A percentile compares a stretch with the other conserved stretches of the same genome.
These are phyloP conservation scores for Smutsia temminckii DNA, from an alignment of 2,797 vertebrate species.

Conservation along the genomic window DNA sequence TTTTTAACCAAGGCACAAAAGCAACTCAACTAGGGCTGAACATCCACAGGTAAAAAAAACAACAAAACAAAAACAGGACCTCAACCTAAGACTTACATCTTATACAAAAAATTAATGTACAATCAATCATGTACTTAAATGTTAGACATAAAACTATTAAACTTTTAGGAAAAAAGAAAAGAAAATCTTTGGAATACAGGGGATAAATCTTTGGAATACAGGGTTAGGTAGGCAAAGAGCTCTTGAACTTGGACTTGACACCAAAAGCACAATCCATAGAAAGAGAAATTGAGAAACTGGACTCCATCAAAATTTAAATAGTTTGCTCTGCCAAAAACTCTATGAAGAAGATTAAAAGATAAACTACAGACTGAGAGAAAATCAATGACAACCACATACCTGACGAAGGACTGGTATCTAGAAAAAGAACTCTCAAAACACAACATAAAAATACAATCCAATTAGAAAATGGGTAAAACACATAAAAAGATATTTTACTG, in stretches of 20 bases:
- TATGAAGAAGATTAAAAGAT: neutral
- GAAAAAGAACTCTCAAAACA: neutral
- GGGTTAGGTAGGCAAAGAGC: neutral
- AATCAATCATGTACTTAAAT: neutral
- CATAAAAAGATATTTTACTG: neutral
- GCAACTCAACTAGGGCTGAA: neutral
- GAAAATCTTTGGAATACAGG: neutral
- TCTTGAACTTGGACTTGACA: neutral
- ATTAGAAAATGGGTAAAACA: neutral
- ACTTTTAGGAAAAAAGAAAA: neutral
- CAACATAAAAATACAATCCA: neutral
- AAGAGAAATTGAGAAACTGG: neutral
- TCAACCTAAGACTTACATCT: neutral
- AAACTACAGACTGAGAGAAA: neutral
- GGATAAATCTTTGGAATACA: neutral
- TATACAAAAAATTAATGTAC: constrained; percentile 23
- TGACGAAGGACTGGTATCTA: neutral
- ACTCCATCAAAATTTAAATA: constrained; percentile 12
- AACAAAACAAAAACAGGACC: neutral
- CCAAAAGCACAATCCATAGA: neutral
- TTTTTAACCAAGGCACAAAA: constrained; percentile 44
- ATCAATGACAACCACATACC: neutral
- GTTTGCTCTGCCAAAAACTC: neutral
- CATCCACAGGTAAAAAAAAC: neutral
- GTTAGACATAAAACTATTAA: neutral